Evolutionary conservation across 2,113 vertebrate species (phyloP).

Genomic region (Zosterops hypoxanthus): DNA sequence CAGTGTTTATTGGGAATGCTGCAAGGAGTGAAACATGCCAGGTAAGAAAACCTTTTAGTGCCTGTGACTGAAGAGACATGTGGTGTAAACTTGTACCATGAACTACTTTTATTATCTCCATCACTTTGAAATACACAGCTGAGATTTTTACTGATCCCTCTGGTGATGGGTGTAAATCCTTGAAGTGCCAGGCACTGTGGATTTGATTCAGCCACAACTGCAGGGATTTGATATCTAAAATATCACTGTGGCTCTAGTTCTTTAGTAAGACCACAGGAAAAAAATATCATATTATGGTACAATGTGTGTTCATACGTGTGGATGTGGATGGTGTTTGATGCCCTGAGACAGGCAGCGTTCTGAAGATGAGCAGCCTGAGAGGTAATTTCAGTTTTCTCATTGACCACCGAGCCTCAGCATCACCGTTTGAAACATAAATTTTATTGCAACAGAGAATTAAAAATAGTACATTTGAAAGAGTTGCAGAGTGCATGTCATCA

Average conservation of each 20-base stretch:
- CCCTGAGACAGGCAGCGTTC: not conserved
- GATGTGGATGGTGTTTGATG: not conserved
- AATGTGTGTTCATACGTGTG: fast-evolving
- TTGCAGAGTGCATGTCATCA: constrained; percentile 17
- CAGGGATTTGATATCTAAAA: not conserved
- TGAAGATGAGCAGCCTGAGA: not conserved
- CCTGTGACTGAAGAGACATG: not conserved
- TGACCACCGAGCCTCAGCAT: constrained; percentile 24
- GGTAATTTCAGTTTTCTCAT: constrained; percentile 31
- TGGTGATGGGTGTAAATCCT: not conserved
- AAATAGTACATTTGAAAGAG: constrained; percentile 74
- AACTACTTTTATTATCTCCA: not conserved
- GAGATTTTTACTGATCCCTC: not conserved
- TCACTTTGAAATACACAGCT: not conserved
- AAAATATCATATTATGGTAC: not conserved
- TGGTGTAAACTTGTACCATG: not conserved
- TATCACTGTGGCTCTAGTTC: not conserved
- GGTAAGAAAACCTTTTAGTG: not conserved
- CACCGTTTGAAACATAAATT: constrained; percentile 75
- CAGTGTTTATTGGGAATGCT: not conserved
- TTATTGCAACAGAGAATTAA: constrained; percentile 82
- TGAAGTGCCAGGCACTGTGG: fast-evolving
- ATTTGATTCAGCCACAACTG: not conserved
- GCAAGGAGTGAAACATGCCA: not conserved
- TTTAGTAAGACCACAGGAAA: not conserved